Evolutionary conservation across 2,888 invertebrate species (phyloP), one percentile per base, ranked within the genome.

Genomic region (Dryocosmus kuriphilus): DNA sequence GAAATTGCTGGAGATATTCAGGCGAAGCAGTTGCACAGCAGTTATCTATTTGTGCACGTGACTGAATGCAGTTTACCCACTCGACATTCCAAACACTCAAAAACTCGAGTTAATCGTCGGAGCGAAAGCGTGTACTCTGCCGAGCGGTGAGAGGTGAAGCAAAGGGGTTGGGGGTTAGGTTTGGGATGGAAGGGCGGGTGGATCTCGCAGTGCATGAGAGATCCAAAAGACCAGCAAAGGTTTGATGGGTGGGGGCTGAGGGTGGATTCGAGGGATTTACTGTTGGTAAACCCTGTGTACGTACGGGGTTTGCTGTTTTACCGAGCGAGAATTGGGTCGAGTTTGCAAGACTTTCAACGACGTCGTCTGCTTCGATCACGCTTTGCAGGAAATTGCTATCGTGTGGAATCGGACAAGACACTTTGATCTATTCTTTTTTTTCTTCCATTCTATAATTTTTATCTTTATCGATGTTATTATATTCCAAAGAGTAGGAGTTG

Each of bases 31-130:
- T 81, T 82, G 78, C 74, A 78, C 80, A 83, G 80, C 81, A 82
- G 82, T 79, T 80, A 79, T 79, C 83, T 79, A 84, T 83, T 85
- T 80, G 84, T 84, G 81, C 85, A 86, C 87, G 86, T 87, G 85
- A 85, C 86, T 85, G 82, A 83, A 84, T 86, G 84, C 83, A 84
- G 87, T 88, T 88, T 86, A 85, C 86, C 83, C 80, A 83, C 85
- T 87, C 84, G 84, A 85, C 87, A 86, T 87, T 86, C 85, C 86
- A 86, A 88, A 86, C 86, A 88, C 86, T 88, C 86, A 86, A 88
- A 88, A 89, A 87, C 85, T 87, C 84, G 86, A 86, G 86, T 89
- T 88, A 88, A 89, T 89, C 88, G 86, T 82, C 82, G 83, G 85
- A 87, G 86, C 86, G 86, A 82, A 83, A 84, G 84, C 86, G 85